Conservation (phyloP, 2,888 invertebrate species). For the Ditula angustiorana region DNA sequence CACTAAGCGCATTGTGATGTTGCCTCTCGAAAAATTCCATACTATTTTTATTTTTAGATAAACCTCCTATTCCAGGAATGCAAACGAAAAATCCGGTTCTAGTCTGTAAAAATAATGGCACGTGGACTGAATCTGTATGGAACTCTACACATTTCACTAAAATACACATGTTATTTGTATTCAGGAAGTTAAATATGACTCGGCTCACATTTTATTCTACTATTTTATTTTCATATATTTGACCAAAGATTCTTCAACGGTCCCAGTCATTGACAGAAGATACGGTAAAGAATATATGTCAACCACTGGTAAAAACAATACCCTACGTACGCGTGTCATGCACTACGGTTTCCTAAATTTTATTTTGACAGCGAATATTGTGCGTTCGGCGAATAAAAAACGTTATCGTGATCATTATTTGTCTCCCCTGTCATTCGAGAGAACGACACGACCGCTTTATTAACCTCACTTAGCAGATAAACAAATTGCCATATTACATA, state of each 20-base stretch:
- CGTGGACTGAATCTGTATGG: no score
- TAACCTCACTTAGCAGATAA: constrained; percentile 48
- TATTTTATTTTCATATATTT: not conserved
- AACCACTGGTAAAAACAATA: no score
- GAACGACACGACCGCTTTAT: constrained; percentile 28
- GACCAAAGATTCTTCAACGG: not conserved
- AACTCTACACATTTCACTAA: no score
- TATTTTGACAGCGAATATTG: constrained; percentile 42
- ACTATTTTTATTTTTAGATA: constrained; percentile 33
- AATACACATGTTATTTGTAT: no score
- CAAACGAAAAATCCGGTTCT: not conserved
- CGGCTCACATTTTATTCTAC: no score
- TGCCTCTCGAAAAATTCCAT: constrained; percentile 5
- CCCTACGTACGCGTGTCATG: no score
- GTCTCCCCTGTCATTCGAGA: constrained; percentile 42
- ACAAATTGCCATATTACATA: constrained; percentile 49
- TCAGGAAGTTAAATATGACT: no score
- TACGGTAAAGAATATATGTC: no score
- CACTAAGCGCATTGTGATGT: constrained; percentile 35
- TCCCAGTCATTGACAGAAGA: no score
- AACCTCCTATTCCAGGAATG: not conserved
- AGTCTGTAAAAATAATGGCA: not conserved
- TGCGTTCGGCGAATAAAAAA: constrained; percentile 38
- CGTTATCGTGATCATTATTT: constrained; percentile 46
- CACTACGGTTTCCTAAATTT: no score